Conservation (phyloP, 2,888 invertebrate genomes). For the Netelia fuscicornis region DNA sequence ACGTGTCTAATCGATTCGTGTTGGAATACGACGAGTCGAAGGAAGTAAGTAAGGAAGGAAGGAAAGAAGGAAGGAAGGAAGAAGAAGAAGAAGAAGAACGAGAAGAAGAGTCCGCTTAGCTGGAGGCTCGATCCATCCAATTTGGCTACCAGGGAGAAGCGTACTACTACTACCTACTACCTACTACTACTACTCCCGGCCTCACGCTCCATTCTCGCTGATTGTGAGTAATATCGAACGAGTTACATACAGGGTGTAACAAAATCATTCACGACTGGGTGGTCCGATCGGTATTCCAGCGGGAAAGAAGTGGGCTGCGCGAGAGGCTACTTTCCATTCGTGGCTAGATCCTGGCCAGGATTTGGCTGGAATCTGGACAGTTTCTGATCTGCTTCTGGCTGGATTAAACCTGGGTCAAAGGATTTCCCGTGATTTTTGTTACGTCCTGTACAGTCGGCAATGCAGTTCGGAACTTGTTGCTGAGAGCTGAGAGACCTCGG, state of each 20-base stretch:
- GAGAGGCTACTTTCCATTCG: too few relatives aligned
- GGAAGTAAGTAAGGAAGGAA: constrained; percentile 8
- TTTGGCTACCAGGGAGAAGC: constrained; percentile 65
- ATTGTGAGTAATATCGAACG: constrained; percentile 66
- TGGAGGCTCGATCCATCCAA: constrained; percentile 62
- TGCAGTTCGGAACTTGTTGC: constrained; percentile 31
- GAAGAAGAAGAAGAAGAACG: constrained; percentile 27
- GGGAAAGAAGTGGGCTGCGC: too few relatives aligned
- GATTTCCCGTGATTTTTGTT: constrained; percentile 40
- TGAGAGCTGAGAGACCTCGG: constrained; percentile 54
- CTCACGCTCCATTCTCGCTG: constrained; percentile 53
- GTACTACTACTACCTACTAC: constrained; percentile 13
- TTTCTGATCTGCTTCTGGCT: too few relatives aligned
- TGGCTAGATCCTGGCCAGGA: too few relatives aligned
- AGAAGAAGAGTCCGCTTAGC: constrained; percentile 52
- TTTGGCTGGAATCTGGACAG: too few relatives aligned
- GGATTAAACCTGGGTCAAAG: too few relatives aligned
- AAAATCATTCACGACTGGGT: constrained; percentile 14
- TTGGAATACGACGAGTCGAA: constrained; percentile 15
- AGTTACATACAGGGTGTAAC: constrained; percentile 49
- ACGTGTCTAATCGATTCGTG: constrained; percentile 67
- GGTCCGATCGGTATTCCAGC: too few relatives aligned
- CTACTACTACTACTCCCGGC: not conserved
- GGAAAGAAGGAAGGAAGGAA: constrained; percentile 37
- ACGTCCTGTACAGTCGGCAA: constrained; percentile 53